Conservation (phyloP, 2,113 vertebrate genomes). For the Leptocoma aspasia region DNA sequence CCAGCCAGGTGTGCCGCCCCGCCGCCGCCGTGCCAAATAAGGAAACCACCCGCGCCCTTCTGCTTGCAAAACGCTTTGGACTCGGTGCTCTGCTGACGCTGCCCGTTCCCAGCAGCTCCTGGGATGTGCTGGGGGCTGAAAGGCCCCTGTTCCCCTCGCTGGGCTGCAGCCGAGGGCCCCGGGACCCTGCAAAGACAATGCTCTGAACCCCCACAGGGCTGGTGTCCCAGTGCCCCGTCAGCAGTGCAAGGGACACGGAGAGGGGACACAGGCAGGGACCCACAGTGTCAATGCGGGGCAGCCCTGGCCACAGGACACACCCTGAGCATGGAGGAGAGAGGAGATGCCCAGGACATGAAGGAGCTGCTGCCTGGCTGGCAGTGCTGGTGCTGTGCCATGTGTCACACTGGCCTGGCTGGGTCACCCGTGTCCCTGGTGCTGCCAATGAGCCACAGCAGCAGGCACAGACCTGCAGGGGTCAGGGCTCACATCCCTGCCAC, state of each 20-base stretch:
- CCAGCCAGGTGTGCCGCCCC: not conserved
- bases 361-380: not conserved
- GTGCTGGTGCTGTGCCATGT: fast-evolving
- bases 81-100: not conserved
- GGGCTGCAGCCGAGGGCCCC: not conserved
- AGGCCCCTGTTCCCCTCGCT: not conserved
- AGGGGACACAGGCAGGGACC: not conserved
- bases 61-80: constrained; percentile 18
- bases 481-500: not conserved
- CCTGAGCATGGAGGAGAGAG: fast-evolving
- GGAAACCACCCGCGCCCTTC: not conserved
- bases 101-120: not conserved
- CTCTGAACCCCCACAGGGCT: fast-evolving
- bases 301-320: fast-evolving
- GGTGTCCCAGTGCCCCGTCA: fast-evolving
- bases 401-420: not conserved
- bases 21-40: not conserved
- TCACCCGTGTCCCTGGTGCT: not conserved
- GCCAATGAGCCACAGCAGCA: fast-evolving
- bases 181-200: not conserved
- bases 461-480: not conserved
- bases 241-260: not conserved
- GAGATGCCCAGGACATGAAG: not conserved
- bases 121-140: not conserved
- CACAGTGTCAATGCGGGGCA: not conserved